These are phyloP conservation scores for Araneus ventricosus DNA, from an alignment of 1,140 invertebrate species.

Conservation along the genomic window DNA sequence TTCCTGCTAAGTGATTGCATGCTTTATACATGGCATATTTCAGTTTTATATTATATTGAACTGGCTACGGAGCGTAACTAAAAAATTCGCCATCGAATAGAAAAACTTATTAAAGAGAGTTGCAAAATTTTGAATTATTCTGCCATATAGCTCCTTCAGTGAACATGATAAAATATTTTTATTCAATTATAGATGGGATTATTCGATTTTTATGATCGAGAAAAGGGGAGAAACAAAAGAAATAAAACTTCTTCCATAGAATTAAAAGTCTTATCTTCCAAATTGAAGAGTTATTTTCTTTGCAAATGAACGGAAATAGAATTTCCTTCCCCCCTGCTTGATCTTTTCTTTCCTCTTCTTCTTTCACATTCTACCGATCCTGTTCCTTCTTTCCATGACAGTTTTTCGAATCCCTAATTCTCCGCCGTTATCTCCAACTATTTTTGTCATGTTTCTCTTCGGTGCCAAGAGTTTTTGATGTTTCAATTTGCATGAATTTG, in stretches of 20 bases:
- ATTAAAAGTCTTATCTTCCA: conserved; percentile 57
- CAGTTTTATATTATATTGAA: no score
- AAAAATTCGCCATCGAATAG: no score
- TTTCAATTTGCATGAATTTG: conserved; percentile 75
- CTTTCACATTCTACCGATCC: conserved; percentile 50
- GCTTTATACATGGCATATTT: no score
- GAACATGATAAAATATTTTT: neutral
- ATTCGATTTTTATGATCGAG: conserved; percentile 12
- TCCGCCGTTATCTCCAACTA: conserved; percentile 56
- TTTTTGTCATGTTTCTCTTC: conserved; percentile 72
- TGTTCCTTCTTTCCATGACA: conserved; percentile 49
- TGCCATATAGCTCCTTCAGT: no score
- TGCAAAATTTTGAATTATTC: no score
- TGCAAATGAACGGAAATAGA: conserved; percentile 50
- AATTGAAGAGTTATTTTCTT: conserved; percentile 63
- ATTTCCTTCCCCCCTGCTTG: conserved; percentile 19
- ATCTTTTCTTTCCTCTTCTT: conserved; percentile 38
- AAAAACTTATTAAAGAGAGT: no score
- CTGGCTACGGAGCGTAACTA: no score
- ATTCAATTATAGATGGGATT: conserved; percentile 30
- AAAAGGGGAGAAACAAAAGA: neutral
- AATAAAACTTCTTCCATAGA: conserved; percentile 2
- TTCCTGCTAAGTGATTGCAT: no score
- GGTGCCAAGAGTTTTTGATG: conserved; percentile 71
- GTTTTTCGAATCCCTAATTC: conserved; percentile 61